phyloP scores from a whole-genome alignment of 2,888 invertebrate species.

The Clusia tigrina region DNA sequence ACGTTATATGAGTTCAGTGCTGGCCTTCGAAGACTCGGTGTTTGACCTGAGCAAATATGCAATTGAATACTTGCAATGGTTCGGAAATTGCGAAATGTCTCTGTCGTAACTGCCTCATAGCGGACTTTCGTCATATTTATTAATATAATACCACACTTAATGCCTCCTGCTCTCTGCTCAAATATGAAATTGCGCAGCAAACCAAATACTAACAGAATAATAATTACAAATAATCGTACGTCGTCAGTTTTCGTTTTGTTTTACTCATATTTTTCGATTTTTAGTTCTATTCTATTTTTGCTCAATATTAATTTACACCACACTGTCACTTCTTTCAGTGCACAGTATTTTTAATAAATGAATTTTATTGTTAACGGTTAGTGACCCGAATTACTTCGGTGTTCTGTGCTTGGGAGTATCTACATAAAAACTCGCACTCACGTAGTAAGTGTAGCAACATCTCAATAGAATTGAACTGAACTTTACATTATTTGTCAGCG shows the following conservation, averaged over 20 bases:
- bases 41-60: too few relatives aligned
- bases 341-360: conserved; percentile 49
- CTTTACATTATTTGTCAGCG: conserved; percentile 37
- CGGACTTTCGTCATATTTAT: too few relatives aligned
- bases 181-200: conserved; percentile 32
- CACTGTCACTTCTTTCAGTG: conserved; percentile 10
- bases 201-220: conserved; percentile 46
- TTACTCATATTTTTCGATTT: too few relatives aligned
- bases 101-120: too few relatives aligned
- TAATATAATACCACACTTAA: too few relatives aligned
- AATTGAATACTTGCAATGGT: too few relatives aligned
- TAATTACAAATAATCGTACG: conserved; percentile 59
- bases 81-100: too few relatives aligned
- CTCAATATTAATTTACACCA: neutral
- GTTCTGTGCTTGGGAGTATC: conserved; percentile 35
- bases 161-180: too few relatives aligned
- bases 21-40: too few relatives aligned
- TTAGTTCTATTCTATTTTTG: too few relatives aligned
- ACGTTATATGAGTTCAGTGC: too few relatives aligned
- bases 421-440: too few relatives aligned
- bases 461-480: conserved; percentile 23
- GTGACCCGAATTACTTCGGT: conserved; percentile 59
- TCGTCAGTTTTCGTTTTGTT: conserved; percentile 54
- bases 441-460: conserved; percentile 16
- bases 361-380: conserved; percentile 60